Conservation (phyloP, 2,113 vertebrate genomes). For the Monarcha castaneiventris region DNA sequence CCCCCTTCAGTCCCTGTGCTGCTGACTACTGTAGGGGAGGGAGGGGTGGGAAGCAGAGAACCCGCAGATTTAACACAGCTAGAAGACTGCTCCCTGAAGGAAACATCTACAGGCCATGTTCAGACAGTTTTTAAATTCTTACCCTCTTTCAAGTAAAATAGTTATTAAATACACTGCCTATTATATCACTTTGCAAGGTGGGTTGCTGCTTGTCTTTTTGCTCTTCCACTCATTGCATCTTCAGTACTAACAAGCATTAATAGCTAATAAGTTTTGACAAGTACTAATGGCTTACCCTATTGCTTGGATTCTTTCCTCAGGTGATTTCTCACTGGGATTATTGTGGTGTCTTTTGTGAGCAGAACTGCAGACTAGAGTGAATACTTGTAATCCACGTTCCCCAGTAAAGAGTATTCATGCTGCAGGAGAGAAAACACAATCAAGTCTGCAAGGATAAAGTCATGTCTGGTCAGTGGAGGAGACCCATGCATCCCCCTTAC, state of each 20-base stretch:
- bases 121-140: not conserved
- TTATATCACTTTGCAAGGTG: not conserved
- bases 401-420: not conserved
- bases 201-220: not conserved
- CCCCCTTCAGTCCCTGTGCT: rapidly evolving
- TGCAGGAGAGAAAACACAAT: not conserved
- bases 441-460: not conserved
- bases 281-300: not conserved
- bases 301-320: not conserved
- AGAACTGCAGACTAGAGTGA: not conserved
- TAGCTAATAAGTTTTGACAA: not conserved
- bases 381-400: not conserved
- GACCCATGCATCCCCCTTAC: rapidly evolving
- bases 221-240: not conserved
- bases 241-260: not conserved
- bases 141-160: not conserved
- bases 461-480: not conserved
- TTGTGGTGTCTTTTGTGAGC: not conserved
- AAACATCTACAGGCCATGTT: not conserved
- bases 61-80: not conserved
- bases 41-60: not conserved
- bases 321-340: not conserved
- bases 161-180: not conserved
- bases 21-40: not conserved
- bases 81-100: not conserved